Evolutionary conservation across 2,113 vertebrate genomes (phyloP).

Genomic region (Leptosomus discolor): DNA sequence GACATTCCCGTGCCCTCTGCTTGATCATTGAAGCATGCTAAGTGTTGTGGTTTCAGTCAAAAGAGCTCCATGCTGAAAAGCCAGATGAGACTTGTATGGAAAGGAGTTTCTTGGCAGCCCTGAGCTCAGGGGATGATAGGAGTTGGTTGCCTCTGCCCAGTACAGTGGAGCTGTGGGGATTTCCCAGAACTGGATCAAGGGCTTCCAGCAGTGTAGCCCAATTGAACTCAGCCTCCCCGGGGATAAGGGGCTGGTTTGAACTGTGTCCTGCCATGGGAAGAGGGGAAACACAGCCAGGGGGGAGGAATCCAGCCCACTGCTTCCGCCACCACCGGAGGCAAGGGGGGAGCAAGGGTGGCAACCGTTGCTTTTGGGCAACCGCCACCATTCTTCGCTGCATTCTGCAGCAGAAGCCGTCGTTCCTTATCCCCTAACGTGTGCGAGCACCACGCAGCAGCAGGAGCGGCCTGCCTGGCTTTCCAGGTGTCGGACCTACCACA

Average conservation of each 20-base stretch:
- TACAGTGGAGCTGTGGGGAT: conserved; percentile 43
- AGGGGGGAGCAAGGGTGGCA: not conserved
- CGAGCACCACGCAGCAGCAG: not conserved
- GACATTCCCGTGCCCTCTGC: conserved; percentile 54
- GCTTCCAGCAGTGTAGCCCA: conserved; percentile 46
- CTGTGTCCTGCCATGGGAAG: conserved; percentile 39
- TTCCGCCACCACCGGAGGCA: not conserved
- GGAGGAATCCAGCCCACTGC: not conserved
- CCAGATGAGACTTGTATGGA: conserved; percentile 63
- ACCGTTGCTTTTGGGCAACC: not conserved
- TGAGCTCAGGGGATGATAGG: not conserved
- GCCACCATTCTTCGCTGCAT: not conserved
- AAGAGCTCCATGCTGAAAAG: conserved; percentile 64
- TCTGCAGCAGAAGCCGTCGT: not conserved
- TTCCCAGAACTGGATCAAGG: conserved; percentile 61
- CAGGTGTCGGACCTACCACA: not conserved
- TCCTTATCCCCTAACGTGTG: not conserved
- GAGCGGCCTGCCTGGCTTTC: not conserved
- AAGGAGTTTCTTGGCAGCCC: conserved; percentile 47
- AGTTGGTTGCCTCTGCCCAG: conserved; percentile 44
- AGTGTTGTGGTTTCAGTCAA: conserved; percentile 62
- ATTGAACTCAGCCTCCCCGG: not conserved
- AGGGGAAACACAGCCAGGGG: not conserved
- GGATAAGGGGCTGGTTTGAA: conserved; percentile 20
- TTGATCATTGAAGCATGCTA: conserved; percentile 60